These are phyloP conservation scores for Fratercula arctica DNA, from an alignment of 2,797 vertebrate species.

Conservation along the genomic window DNA sequence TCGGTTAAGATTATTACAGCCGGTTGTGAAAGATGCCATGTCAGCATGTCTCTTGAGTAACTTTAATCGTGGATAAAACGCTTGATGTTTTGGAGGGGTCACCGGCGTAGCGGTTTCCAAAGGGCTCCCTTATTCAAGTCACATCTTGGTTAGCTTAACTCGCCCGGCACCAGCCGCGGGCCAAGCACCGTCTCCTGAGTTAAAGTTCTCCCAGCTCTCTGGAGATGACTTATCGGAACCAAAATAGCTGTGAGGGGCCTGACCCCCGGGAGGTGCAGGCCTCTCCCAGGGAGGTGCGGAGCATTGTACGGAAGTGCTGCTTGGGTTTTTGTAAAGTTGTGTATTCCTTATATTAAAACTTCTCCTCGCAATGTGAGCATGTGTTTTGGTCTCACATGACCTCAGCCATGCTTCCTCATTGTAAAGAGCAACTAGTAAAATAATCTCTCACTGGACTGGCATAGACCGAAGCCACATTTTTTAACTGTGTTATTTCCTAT, in stretches of 20 bases:
- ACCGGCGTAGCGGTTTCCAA: background rate
- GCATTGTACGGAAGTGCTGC: background rate
- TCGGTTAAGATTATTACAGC: background rate
- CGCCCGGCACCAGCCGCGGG: accelerated
- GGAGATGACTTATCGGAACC: background rate
- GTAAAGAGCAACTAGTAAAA: constrained; percentile 7
- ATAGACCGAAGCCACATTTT: background rate
- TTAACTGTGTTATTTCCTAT: background rate
- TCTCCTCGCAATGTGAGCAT: background rate
- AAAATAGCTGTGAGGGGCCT: background rate
- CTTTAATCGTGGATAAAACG: background rate
- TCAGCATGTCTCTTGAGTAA: background rate
- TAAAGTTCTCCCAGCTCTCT: background rate
- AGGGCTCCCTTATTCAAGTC: background rate
- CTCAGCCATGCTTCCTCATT: constrained; percentile 12
- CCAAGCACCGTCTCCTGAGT: accelerated
- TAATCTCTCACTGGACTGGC: background rate
- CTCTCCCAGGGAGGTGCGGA: background rate
- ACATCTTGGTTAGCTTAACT: background rate
- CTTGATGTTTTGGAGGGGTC: background rate
- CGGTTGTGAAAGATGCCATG: background rate
- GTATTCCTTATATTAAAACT: background rate
- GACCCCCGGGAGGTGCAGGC: background rate
- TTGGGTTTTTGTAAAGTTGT: background rate
- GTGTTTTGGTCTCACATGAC: constrained; percentile 55